phyloP scores from a whole-genome alignment of 2,113 vertebrate species.

The Heliornis fulica region DNA sequence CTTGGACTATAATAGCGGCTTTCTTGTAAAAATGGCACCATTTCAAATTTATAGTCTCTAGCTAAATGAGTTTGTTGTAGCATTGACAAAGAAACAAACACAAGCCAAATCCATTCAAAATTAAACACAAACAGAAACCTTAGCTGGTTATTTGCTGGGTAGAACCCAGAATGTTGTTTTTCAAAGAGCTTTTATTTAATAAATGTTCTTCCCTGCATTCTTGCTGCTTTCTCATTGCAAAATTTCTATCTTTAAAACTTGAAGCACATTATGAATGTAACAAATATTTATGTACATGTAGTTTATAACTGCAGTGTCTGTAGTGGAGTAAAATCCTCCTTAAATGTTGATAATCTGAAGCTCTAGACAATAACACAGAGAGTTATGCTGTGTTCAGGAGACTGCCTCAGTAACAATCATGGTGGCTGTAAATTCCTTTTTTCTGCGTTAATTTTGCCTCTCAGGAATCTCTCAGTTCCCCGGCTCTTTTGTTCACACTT shows the following conservation, averaged over 20 bases:
- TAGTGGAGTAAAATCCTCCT: background rate
- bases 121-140: constrained; percentile 60
- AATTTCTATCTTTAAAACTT: background rate
- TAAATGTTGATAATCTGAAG: background rate
- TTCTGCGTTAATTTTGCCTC: background rate
- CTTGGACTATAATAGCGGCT: constrained; percentile 68
- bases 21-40: constrained; percentile 72
- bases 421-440: background rate
- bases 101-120: constrained; percentile 54
- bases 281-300: background rate
- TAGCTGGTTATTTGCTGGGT: constrained; percentile 56
- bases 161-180: constrained; percentile 54
- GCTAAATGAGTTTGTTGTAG: constrained; percentile 76
- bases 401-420: background rate
- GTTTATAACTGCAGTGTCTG: background rate
- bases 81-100: constrained; percentile 64
- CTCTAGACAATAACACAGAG: background rate
- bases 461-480: background rate
- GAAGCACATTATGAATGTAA: background rate
- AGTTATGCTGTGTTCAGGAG: background rate
- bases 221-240: background rate
- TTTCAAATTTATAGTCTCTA: constrained; percentile 72
- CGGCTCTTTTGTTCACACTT: background rate
- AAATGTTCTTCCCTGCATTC: background rate
- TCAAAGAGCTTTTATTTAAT: constrained; percentile 1